Percentiles rank a stretch among this genome's conserved stretches.
These are phyloP conservation scores for Alloscopus bannaensis DNA, from an alignment of 2,888 invertebrate genomes.

Conservation along the genomic window DNA sequence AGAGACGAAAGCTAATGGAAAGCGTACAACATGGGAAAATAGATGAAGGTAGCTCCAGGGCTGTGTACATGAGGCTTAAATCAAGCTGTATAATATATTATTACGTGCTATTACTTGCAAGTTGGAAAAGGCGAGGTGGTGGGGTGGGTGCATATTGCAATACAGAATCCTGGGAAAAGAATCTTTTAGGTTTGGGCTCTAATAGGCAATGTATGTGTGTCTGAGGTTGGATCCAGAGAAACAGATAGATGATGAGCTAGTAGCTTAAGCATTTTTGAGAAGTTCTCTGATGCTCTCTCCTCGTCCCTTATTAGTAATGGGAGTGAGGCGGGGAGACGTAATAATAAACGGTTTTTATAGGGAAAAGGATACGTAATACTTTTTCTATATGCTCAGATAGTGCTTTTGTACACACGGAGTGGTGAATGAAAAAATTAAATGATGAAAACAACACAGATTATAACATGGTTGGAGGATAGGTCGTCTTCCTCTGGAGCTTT, in stretches of 20 bases:
- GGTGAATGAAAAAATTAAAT: too few relatives aligned
- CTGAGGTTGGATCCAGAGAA: neutral
- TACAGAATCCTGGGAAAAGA: too few relatives aligned
- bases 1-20: conserved; percentile 17
- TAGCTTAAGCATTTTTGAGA: neutral
- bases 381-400: neutral
- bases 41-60: conserved; percentile 32
- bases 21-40: conserved; percentile 34
- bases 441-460: neutral
- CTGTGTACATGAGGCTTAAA: conserved; percentile 25
- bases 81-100: conserved; percentile 11
- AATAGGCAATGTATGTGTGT: neutral
- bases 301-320: too few relatives aligned
- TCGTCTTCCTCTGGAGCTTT: conserved; percentile 1
- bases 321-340: neutral
- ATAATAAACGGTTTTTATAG: neutral
- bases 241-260: too few relatives aligned
- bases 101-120: neutral
- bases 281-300: too few relatives aligned
- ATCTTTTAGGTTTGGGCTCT: too few relatives aligned
- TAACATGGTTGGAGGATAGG: too few relatives aligned
- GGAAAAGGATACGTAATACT: too few relatives aligned
- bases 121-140: neutral
- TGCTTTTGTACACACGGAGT: too few relatives aligned
- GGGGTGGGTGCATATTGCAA: too few relatives aligned